A percentile compares a stretch with the other conserved stretches of the same genome.
phyloP scores from a whole-genome alignment of 2,888 invertebrate species.

The Diarsia dahlii region DNA sequence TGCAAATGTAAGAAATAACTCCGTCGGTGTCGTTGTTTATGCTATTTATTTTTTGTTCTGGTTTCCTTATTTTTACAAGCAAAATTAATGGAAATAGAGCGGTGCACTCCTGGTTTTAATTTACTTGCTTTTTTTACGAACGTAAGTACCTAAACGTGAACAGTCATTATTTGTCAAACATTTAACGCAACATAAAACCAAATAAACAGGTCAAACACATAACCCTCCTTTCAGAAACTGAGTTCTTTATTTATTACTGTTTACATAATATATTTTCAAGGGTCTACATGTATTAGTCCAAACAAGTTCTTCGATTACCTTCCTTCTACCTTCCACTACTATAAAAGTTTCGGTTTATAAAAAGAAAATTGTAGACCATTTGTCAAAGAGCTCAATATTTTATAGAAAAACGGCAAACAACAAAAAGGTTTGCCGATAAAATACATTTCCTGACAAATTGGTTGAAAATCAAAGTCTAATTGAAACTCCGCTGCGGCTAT shows the following conservation, averaged over 20 bases:
- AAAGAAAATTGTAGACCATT: constrained; percentile 1
- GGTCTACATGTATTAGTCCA: not conserved
- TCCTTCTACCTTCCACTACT: not conserved
- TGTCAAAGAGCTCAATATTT: constrained; percentile 12
- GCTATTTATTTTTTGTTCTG: not conserved
- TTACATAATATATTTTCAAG: not conserved
- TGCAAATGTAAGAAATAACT: constrained; percentile 5
- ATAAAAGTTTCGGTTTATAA: not conserved
- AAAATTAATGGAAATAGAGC: not conserved
- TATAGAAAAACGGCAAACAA: constrained; percentile 17
- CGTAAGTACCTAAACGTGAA: not conserved
- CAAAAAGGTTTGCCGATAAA: constrained; percentile 34
- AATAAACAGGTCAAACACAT: not conserved
- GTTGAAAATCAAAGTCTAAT: constrained; percentile 68
- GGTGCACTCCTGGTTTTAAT: not conserved
- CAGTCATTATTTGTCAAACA: not conserved
- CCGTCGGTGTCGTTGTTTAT: not conserved
- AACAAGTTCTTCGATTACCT: not conserved
- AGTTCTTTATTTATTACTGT: not conserved
- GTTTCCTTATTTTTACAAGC: not conserved
- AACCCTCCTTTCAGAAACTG: no score
- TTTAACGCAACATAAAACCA: not conserved
- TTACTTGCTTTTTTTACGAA: not conserved
- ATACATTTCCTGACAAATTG: constrained; percentile 58
- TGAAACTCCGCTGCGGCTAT: constrained; percentile 59